A percentile compares a stretch with the other conserved stretches of the same genome.
These are phyloP conservation scores for Triplophysa bombifrons DNA, from an alignment of 2,797 vertebrate species.

Conservation along the genomic window DNA sequence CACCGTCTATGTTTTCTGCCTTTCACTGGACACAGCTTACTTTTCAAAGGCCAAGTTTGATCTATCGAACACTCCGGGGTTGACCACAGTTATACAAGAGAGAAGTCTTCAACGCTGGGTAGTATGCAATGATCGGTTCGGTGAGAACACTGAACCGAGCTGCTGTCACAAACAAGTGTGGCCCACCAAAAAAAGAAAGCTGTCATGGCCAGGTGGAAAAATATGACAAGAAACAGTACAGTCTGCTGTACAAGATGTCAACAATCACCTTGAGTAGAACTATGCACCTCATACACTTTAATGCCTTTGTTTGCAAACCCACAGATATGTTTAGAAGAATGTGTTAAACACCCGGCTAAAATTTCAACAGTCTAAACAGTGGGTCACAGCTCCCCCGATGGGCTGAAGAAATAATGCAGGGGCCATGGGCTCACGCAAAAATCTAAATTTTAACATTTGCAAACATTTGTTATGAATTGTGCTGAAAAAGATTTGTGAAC, in stretches of 20 bases:
- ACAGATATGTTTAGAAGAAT: not conserved
- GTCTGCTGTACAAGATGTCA: not conserved
- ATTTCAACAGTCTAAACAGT: too few relatives aligned
- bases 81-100: constrained; percentile 13
- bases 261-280: not conserved
- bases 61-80: constrained; percentile 12
- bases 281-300: not conserved
- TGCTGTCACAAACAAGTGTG: constrained; percentile 34
- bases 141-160: not conserved
- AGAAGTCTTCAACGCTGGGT: constrained; percentile 9
- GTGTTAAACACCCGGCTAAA: not conserved
- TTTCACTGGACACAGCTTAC: constrained; percentile 37
- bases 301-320: not conserved
- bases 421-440: too few relatives aligned
- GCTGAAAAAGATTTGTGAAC: too few relatives aligned
- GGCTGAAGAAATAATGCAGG: too few relatives aligned
- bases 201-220: not conserved
- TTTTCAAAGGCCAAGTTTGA: constrained; percentile 32
- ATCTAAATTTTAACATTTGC: too few relatives aligned
- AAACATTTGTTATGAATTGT: too few relatives aligned
- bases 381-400: too few relatives aligned
- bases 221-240: not conserved
- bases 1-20: constrained; percentile 8
- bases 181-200: not conserved
- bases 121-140: constrained; percentile 10